Evolutionary conservation across 2,113 vertebrate genomes (phyloP).

Genomic region (Pteronura brasiliensis): DNA sequence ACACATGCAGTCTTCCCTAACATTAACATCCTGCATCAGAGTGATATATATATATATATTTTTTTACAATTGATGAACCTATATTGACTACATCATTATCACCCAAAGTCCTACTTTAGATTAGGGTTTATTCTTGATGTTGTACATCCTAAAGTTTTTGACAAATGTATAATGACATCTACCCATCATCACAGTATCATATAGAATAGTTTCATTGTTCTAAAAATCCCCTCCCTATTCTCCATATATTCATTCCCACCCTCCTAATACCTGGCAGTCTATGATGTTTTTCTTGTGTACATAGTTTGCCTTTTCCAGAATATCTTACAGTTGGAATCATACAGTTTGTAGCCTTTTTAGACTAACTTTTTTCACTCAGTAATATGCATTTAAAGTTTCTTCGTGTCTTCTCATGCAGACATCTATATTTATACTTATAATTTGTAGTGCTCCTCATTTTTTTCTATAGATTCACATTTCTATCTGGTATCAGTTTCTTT

Average conservation of each 20-base stretch:
- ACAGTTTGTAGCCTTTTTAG: neutral
- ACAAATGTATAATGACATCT: neutral
- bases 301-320: neutral
- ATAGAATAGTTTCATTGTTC: neutral
- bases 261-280: neutral
- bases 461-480: neutral
- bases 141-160: neutral
- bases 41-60: neutral
- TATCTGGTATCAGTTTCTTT: neutral
- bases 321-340: neutral
- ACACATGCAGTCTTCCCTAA: neutral
- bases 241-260: neutral
- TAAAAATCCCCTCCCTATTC: neutral
- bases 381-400: neutral
- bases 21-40: neutral
- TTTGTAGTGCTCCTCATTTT: neutral
- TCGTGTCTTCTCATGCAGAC: neutral
- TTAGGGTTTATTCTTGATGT: neutral
- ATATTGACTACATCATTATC: neutral
- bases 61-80: neutral
- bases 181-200: neutral
- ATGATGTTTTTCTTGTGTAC: neutral
- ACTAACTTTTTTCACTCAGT: neutral
- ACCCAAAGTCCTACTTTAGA: neutral
- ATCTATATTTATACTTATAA: neutral